phyloP scores from a whole-genome alignment of 2,888 invertebrate species.

The Azorinus chamasolen region DNA sequence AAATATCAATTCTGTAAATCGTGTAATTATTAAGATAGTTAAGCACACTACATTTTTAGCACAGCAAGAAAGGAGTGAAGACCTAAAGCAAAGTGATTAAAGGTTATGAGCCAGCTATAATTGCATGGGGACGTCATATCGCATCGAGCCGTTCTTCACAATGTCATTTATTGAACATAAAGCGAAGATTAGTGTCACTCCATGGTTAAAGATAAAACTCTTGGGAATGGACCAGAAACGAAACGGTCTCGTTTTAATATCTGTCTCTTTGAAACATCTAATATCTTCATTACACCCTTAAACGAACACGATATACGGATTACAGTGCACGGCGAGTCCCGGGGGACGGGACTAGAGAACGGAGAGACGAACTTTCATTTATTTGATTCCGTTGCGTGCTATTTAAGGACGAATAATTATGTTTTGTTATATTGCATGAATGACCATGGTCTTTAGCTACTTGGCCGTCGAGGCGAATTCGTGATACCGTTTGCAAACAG shows the following conservation, averaged over 20 bases:
- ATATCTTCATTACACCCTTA: slow-evolving; percentile 61
- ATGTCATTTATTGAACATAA: slow-evolving; percentile 64
- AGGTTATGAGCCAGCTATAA: slow-evolving; percentile 58
- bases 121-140: slow-evolving; percentile 62
- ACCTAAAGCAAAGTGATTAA: slow-evolving; percentile 56
- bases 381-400: not conserved
- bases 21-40: too few relatives aligned
- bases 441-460: too few relatives aligned
- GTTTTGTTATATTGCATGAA: too few relatives aligned
- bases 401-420: too few relatives aligned
- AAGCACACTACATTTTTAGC: too few relatives aligned
- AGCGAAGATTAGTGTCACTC: slow-evolving; percentile 60
- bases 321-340: slow-evolving; percentile 28
- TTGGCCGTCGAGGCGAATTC: too few relatives aligned
- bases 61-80: too few relatives aligned
- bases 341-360: slow-evolving; percentile 10
- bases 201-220: slow-evolving; percentile 27
- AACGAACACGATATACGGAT: slow-evolving; percentile 57
- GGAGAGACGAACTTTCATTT: slow-evolving; percentile 6
- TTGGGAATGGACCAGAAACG: slow-evolving; percentile 43
- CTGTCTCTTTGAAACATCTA: slow-evolving; percentile 59
- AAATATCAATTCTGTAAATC: too few relatives aligned
- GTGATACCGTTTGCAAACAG: too few relatives aligned
- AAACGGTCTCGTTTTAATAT: slow-evolving; percentile 59
- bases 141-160: slow-evolving; percentile 46